Percentiles rank a stretch among this genome's conserved stretches.
Evolutionary conservation across 2,888 invertebrate species (phyloP).

Genomic region (Ceraclea dissimilis): DNA sequence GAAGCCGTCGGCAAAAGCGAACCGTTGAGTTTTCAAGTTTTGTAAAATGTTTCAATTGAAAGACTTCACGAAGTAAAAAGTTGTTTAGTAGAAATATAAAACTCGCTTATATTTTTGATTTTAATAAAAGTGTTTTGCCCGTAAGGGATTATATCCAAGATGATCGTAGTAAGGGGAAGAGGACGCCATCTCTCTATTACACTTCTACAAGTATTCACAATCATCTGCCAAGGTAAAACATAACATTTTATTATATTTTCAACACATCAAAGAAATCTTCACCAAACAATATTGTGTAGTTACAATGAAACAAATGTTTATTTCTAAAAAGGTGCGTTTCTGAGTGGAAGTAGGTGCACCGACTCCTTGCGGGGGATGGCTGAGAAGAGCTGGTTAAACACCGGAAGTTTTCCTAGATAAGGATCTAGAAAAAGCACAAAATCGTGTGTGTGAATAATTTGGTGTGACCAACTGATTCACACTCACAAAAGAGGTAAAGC

Average conservation of each 20-base stretch:
- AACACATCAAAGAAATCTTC: no score
- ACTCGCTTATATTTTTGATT: not conserved
- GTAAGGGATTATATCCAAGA: constrained; percentile 1
- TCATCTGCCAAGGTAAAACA: constrained; percentile 51
- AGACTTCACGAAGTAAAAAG: not conserved
- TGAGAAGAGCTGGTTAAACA: no score
- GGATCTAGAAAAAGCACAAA: no score
- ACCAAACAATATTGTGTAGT: no score
- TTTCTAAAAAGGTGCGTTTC: no score
- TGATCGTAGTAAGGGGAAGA: constrained; percentile 10
- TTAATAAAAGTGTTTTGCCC: not conserved
- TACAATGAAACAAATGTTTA: no score
- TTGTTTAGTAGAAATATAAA: not conserved
- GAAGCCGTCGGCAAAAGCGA: not conserved
- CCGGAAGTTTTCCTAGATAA: no score
- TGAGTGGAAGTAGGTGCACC: no score
- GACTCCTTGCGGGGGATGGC: no score
- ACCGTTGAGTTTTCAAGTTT: not conserved
- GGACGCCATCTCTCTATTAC: constrained; percentile 45
- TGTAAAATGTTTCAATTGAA: not conserved
- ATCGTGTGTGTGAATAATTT: no score
- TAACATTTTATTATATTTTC: not conserved
- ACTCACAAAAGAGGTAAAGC: no score
- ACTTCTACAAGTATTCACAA: constrained; percentile 53
- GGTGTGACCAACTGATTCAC: no score